Percentiles rank a stretch among this genome's conserved stretches.
phyloP scores from a whole-genome alignment of 2,797 vertebrate genomes.

The Nyctibius grandis region DNA sequence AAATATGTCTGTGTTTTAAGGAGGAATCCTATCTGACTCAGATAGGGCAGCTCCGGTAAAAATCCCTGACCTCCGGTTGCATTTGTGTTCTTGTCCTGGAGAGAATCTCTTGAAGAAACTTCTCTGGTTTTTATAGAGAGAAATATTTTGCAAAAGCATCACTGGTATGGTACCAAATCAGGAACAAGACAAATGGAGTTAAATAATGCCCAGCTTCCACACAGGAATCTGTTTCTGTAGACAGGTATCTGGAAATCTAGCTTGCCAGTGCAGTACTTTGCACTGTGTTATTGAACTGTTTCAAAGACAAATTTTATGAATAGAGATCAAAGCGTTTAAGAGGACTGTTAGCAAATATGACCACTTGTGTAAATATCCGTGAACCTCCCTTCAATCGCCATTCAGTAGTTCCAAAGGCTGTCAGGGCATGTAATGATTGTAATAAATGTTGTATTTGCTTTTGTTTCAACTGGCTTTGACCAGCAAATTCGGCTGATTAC shows the following conservation, averaged over 20 bases:
- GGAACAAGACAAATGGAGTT: background rate
- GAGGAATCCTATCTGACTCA: background rate
- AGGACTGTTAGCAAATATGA: constrained; percentile 66
- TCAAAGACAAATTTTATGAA: constrained; percentile 50
- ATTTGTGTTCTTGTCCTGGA: background rate
- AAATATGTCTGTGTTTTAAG: background rate
- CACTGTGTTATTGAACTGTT: constrained; percentile 51
- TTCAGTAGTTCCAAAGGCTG: constrained; percentile 64
- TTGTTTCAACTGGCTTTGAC: constrained; percentile 63
- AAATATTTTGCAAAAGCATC: background rate
- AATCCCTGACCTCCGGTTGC: background rate
- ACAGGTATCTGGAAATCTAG: background rate
- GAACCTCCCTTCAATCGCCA: constrained; percentile 16
- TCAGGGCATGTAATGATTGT: constrained; percentile 59
- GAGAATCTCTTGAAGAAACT: background rate
- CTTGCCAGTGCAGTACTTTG: constrained; percentile 53
- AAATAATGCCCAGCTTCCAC: background rate
- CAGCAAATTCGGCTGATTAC: constrained; percentile 41
- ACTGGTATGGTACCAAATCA: background rate
- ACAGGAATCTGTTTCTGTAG: background rate
- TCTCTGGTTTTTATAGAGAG: background rate
- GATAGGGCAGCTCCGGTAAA: background rate
- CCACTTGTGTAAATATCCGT: constrained; percentile 67
- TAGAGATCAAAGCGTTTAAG: constrained; percentile 61
- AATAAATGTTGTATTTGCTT: constrained; percentile 68